Percentiles rank a stretch among this genome's conserved stretches.
These are phyloP conservation scores for Caretta caretta DNA, from an alignment of 2,113 vertebrate species.

Conservation along the genomic window DNA sequence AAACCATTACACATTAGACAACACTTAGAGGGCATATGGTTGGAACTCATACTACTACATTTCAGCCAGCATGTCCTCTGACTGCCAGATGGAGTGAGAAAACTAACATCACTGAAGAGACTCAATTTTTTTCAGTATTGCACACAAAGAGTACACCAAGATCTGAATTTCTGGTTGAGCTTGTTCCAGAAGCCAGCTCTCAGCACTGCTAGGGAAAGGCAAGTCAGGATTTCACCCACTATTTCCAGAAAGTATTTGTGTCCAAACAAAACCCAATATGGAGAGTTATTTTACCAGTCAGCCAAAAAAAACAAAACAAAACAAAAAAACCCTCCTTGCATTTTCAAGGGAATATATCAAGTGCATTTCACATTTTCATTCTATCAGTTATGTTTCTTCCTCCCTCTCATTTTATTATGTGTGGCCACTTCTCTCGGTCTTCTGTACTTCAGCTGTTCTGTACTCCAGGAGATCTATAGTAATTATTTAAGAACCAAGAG, in stretches of 20 bases:
- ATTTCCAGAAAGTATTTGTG: not conserved
- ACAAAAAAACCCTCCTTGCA: not conserved
- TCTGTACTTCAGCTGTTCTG: slow-evolving; percentile 22
- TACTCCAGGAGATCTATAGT: slow-evolving; percentile 28
- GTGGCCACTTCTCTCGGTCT: slow-evolving; percentile 45
- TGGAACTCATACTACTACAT: not conserved
- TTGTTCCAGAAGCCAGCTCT: not conserved
- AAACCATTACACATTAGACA: slow-evolving; percentile 1
- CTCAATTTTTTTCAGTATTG: not conserved
- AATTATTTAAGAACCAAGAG: slow-evolving; percentile 38
- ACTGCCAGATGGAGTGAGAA: not conserved
- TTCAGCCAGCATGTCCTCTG: not conserved
- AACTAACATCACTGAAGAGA: not conserved
- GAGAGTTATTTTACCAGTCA: not conserved
- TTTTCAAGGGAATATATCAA: slow-evolving; percentile 21
- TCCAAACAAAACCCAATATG: slow-evolving; percentile 48
- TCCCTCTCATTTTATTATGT: slow-evolving; percentile 34
- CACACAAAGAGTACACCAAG: not conserved
- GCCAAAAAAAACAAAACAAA: not conserved
- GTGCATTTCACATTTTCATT: slow-evolving; percentile 26
- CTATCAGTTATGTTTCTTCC: not conserved
- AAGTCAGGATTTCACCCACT: not conserved
- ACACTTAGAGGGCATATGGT: not conserved
- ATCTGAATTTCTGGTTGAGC: not conserved
- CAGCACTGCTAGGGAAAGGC: not conserved